Base-by-base conservation (phyloP, 1,140 invertebrate species). In the Drosophila nikananu region DNA sequence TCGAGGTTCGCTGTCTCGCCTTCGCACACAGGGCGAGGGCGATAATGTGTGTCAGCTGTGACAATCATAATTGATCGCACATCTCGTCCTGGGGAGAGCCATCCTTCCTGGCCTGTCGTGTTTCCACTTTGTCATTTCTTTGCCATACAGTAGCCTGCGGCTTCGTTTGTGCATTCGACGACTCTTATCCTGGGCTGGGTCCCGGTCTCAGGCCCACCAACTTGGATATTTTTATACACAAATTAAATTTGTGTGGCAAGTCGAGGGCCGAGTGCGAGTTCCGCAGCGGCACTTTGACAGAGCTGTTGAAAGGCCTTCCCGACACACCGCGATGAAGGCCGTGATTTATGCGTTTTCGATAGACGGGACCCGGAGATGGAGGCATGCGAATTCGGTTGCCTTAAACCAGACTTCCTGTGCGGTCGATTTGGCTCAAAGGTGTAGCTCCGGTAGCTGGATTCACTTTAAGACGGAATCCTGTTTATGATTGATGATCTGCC, bases 321-420 rank as follows among this genome's bases (percentile, higher is more conserved):
- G 78, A 46, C 63, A 57, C 55, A 55, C 42, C 61, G 35, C 59
- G 46, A 54, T 71, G 41, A 19, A 46, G n/a, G 12, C 54, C n/a
- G 68, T 92, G 90, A 92, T 92, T 92, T 92, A 92, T 92, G 83
- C 67, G 70, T 84, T 91, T 90, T 92, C 83, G 90, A 92, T 92
- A 86, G 79, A 39, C 52, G n/a, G 65, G 15, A n/a, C 13, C 25
- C 19, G 35, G 35, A 63, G 39, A 32, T 37, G 41, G 64, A 44
- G 63, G 66, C 61, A 77, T 87, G 83, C 83, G 80, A 86, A 83
- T 82, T 67, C 48, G 25, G 15, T 48, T 68, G 46, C 46, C 23
- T 62, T 9, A 51, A 41, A 21, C 35, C 52, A 63, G 51, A 77
- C 81, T 90, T 90, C 86, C 86, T 89, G 86, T 90, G 86, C 67